phyloP scores from a whole-genome alignment of 2,113 vertebrate genomes.

The Sturnus vulgaris region DNA sequence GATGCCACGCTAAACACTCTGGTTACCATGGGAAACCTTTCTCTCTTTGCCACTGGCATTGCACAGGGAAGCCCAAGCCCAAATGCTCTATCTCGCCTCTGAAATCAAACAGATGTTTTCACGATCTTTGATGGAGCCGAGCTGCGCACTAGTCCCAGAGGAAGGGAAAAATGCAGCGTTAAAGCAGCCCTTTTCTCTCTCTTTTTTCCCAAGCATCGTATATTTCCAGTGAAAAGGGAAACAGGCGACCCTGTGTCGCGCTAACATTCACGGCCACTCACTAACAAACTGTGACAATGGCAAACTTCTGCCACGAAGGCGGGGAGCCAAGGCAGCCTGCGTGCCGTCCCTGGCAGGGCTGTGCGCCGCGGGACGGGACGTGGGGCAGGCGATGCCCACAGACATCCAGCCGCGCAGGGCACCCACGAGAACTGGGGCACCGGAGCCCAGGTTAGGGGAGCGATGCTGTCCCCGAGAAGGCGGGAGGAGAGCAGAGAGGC shows the following conservation, averaged over 20 bases:
- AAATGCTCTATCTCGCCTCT: slow-evolving; percentile 3
- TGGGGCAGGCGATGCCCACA: neutral
- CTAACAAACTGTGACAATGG: neutral
- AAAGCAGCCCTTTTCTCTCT: neutral
- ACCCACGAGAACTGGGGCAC: neutral
- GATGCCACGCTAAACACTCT: slow-evolving; percentile 1
- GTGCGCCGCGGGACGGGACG: neutral
- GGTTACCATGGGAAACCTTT: slow-evolving; percentile 59
- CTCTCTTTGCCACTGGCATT: slow-evolving; percentile 18
- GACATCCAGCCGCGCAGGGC: neutral
- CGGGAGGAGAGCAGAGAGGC: neutral
- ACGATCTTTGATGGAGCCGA: slow-evolving; percentile 9
- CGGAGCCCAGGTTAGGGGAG: slow-evolving; percentile 20
- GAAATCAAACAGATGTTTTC: slow-evolving; percentile 60
- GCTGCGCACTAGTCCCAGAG: slow-evolving; percentile 6
- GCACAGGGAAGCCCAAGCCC: slow-evolving; percentile 11
- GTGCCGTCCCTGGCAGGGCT: neutral
- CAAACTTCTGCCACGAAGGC: slow-evolving; percentile 21
- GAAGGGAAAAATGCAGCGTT: neutral
- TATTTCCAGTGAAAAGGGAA: neutral
- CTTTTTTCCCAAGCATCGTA: neutral
- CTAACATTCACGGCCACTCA: neutral
- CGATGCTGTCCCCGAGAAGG: neutral
- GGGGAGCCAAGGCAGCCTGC: neutral
- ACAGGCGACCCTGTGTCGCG: neutral